Conservation (phyloP, 1,140 invertebrate species). For the Saxidomus purpurata region DNA sequence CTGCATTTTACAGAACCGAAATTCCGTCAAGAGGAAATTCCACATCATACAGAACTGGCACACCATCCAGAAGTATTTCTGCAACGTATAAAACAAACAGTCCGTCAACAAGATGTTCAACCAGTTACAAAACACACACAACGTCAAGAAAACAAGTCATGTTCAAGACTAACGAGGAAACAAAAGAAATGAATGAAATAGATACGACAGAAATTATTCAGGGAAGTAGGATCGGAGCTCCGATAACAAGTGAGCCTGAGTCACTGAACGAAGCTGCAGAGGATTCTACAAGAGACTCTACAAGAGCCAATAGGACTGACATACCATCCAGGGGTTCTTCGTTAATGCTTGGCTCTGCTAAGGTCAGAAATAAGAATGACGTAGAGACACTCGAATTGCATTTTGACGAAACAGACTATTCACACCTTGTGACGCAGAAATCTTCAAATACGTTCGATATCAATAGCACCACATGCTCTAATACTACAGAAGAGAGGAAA, state of each 20-base stretch:
- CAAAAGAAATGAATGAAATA: background rate
- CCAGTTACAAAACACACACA: too few species aligned
- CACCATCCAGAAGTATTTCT: background rate
- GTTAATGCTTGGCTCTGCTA: slow-evolving; percentile 29
- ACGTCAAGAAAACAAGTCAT: too few species aligned
- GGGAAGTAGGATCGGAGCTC: background rate
- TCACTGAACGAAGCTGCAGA: too few species aligned
- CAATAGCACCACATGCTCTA: background rate
- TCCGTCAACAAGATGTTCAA: too few species aligned
- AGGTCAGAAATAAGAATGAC: background rate
- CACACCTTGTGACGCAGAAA: background rate
- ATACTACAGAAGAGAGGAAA: background rate
- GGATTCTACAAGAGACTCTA: too few species aligned
- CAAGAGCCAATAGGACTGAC: background rate
- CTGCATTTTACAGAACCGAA: background rate
- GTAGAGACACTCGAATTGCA: slow-evolving; percentile 33
- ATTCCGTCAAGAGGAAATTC: too few species aligned
- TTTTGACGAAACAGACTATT: background rate
- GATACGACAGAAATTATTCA: background rate
- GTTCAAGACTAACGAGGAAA: background rate
- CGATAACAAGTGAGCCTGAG: background rate
- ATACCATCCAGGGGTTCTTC: background rate
- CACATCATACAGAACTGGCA: too few species aligned
- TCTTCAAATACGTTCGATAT: background rate
- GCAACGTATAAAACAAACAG: background rate